Percentiles rank a stretch among this genome's conserved stretches.
Conservation (phyloP, 2,888 invertebrate species). For the Patella ulyssiponensis region DNA sequence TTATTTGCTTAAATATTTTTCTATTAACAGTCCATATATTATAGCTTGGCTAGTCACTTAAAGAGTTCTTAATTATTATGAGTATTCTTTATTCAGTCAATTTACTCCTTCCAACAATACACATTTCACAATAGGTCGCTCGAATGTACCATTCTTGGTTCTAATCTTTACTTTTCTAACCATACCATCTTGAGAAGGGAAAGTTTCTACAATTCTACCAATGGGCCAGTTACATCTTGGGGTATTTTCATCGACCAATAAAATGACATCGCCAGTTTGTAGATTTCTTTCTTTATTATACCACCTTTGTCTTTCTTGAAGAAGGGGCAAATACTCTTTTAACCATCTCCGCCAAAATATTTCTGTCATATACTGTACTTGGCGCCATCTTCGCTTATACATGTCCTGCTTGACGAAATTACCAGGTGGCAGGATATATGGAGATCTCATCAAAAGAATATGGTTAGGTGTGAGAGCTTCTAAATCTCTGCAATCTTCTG, state of each 20-base stretch:
- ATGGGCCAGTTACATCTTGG: not conserved
- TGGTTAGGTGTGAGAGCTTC: constrained; percentile 24
- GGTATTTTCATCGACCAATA: not conserved
- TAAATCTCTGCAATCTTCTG: constrained; percentile 4
- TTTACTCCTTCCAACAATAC: not conserved
- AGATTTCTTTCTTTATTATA: not conserved
- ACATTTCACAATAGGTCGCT: not conserved
- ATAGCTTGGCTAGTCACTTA: too few species aligned
- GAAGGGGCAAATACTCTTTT: not conserved
- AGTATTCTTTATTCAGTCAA: too few species aligned
- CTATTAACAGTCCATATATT: too few species aligned
- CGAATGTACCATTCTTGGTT: not conserved
- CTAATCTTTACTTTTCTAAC: not conserved
- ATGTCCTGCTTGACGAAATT: not conserved
- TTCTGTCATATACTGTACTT: too few species aligned
- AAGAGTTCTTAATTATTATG: too few species aligned
- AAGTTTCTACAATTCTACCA: not conserved
- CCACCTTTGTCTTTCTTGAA: not conserved
- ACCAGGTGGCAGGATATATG: not conserved
- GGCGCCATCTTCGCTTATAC: too few species aligned
- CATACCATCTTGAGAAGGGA: not conserved
- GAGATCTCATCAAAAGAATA: constrained; percentile 13
- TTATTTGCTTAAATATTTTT: too few species aligned
- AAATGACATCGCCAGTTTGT: not conserved
- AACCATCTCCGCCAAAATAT: too few species aligned